Evolutionary conservation across 2,113 vertebrate genomes (phyloP).

Genomic region (Crocuta crocuta): DNA sequence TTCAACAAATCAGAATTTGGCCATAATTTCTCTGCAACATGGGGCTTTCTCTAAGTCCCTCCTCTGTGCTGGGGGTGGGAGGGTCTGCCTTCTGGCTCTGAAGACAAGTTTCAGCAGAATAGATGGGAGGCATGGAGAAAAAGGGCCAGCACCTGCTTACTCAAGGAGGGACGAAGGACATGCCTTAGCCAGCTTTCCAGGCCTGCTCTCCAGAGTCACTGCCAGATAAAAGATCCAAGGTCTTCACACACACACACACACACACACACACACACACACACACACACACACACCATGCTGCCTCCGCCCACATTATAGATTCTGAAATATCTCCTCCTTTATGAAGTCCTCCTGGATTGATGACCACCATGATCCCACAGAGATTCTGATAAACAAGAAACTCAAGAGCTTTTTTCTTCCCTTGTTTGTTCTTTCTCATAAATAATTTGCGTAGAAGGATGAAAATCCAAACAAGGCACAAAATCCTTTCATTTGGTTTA

Average conservation of each 20-base stretch:
- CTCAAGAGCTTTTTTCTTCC: background rate
- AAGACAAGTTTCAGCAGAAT: constrained; percentile 11
- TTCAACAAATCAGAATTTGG: constrained; percentile 32
- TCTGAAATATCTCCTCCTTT: background rate
- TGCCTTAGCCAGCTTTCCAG: background rate
- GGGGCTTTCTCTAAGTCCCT: background rate
- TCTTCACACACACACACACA: background rate
- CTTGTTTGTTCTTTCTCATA: background rate
- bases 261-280: background rate
- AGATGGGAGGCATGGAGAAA: background rate
- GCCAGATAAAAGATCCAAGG: background rate
- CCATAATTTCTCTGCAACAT: constrained; percentile 15
- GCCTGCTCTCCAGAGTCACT: background rate
- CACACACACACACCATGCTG: background rate
- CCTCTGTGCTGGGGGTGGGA: background rate
- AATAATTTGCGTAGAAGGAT: background rate
- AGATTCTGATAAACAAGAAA: background rate
- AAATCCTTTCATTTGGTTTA: background rate
- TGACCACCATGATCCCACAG: background rate
- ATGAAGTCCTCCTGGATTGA: background rate
- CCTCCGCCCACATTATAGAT: background rate
- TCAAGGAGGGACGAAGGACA: background rate
- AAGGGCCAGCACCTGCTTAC: background rate
- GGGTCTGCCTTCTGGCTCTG: background rate
- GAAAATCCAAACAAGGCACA: background rate